Conservation (phyloP, 1,140 invertebrate genomes). For the Drosophila ambigua region DNA sequence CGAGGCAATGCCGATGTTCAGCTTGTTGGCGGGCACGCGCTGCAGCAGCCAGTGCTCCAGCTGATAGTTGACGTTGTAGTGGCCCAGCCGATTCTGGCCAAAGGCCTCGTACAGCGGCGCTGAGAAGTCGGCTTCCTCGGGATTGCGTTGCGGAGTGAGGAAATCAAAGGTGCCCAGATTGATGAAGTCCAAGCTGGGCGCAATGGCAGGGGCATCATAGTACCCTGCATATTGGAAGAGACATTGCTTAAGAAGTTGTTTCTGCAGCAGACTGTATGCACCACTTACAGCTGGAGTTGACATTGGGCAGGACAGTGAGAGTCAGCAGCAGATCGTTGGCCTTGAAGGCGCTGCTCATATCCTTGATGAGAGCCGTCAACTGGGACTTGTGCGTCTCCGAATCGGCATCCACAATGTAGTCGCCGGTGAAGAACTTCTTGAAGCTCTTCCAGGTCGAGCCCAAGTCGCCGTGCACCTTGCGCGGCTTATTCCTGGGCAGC, state of each 20-base stretch:
- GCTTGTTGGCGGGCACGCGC: constrained; percentile 89
- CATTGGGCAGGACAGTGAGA: constrained; percentile 90
- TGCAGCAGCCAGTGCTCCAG: constrained; percentile 87
- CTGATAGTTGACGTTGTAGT: constrained; percentile 88
- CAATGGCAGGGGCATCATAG: constrained; percentile 89
- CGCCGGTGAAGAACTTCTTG: constrained; percentile 89
- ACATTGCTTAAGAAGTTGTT: constrained; percentile 1
- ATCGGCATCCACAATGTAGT: constrained; percentile 89
- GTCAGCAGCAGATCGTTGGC: constrained; percentile 87
- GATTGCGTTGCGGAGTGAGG: constrained; percentile 89
- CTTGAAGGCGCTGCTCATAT: constrained; percentile 87
- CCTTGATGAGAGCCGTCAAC: constrained; percentile 88
- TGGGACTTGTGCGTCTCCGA: constrained; percentile 90
- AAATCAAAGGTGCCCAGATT: constrained; percentile 92
- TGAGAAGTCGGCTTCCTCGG: constrained; percentile 90
- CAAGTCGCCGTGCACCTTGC: constrained; percentile 88
- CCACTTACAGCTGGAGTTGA: constrained; percentile 88
- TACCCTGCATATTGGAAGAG: constrained; percentile 89
- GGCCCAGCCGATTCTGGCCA: constrained; percentile 85
- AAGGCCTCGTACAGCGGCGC: constrained; percentile 89
- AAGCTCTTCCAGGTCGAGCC: constrained; percentile 89
- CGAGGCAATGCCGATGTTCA: constrained; percentile 92
- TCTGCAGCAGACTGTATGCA: no score
- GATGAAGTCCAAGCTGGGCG: constrained; percentile 90
- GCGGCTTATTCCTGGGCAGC: constrained; percentile 90